Percentiles rank a stretch among this genome's conserved stretches.
phyloP scores from a whole-genome alignment of 2,113 vertebrate species.

The Malurus cyaneus region DNA sequence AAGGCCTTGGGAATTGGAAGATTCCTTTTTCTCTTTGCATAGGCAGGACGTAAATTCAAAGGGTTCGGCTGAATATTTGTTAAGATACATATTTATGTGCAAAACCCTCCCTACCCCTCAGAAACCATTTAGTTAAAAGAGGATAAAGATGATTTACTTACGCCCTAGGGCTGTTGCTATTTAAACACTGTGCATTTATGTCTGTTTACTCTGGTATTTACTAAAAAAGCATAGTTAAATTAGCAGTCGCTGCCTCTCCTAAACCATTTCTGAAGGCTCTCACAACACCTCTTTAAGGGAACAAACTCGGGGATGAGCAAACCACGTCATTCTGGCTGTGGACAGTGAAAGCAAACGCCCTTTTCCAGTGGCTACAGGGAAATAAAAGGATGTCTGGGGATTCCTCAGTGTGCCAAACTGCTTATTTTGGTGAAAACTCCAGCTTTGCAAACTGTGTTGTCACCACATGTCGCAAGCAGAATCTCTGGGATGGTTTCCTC shows the following conservation, averaged over 20 bases:
- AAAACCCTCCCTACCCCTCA: constrained; percentile 30
- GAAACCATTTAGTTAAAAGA: constrained; percentile 61
- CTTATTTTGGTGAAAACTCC: not conserved
- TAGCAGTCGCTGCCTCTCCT: not conserved
- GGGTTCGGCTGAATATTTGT: constrained; percentile 40
- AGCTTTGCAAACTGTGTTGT: not conserved
- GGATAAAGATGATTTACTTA: constrained; percentile 66
- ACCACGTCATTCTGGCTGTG: not conserved
- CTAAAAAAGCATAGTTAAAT: constrained; percentile 47
- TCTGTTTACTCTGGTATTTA: constrained; percentile 67
- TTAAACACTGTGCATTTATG: constrained; percentile 61
- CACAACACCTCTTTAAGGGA: not conserved
- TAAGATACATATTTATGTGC: constrained; percentile 43
- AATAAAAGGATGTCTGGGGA: not conserved
- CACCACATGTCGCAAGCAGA: rapidly evolving
- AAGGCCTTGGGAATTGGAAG: constrained; percentile 13
- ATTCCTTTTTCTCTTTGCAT: constrained; percentile 29
- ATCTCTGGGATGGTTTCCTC: not conserved
- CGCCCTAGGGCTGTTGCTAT: constrained; percentile 54
- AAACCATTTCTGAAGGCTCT: not conserved
- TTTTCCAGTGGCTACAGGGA: not conserved
- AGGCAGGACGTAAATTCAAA: constrained; percentile 43
- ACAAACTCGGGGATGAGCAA: not conserved
- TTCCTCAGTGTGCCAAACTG: not conserved
- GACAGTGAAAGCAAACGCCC: not conserved